A percentile compares a stretch with the other conserved stretches of the same genome.
phyloP scores from a whole-genome alignment of 2,797 vertebrate genomes.

The Anolis apletophallus region DNA sequence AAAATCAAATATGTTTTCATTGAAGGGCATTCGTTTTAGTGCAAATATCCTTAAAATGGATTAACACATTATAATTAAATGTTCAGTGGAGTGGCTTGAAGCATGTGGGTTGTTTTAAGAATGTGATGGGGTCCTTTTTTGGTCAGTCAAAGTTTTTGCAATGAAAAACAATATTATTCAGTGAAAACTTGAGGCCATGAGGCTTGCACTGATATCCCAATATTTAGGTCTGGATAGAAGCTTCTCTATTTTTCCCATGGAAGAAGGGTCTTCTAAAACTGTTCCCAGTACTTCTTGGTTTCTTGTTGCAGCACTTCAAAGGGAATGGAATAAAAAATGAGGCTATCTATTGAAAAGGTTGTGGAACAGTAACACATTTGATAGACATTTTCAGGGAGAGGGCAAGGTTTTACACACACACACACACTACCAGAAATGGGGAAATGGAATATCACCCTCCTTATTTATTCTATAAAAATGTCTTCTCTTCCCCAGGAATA shows the following conservation, averaged over 20 bases:
- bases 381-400: not conserved
- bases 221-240: not conserved
- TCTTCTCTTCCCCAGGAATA: too few species aligned
- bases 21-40: not conserved
- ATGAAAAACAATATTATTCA: not conserved
- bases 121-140: not conserved
- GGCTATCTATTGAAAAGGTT: not conserved
- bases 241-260: not conserved
- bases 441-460: too few species aligned
- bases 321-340: not conserved
- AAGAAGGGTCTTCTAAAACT: not conserved
- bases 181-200: not conserved
- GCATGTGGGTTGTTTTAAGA: not conserved
- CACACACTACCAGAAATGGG: too few species aligned
- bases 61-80: not conserved
- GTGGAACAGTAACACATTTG: not conserved
- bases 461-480: too few species aligned
- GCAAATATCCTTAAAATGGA: not conserved
- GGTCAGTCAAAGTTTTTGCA: not conserved
- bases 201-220: not conserved
- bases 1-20: not conserved
- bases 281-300: not conserved
- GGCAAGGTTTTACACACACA: not conserved
- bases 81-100: too few species aligned
- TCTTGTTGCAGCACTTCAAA: not conserved